Evolutionary conservation across 2,797 vertebrate genomes (phyloP), one percentile per base, ranked within the genome.

Genomic region (Nasua narica): DNA sequence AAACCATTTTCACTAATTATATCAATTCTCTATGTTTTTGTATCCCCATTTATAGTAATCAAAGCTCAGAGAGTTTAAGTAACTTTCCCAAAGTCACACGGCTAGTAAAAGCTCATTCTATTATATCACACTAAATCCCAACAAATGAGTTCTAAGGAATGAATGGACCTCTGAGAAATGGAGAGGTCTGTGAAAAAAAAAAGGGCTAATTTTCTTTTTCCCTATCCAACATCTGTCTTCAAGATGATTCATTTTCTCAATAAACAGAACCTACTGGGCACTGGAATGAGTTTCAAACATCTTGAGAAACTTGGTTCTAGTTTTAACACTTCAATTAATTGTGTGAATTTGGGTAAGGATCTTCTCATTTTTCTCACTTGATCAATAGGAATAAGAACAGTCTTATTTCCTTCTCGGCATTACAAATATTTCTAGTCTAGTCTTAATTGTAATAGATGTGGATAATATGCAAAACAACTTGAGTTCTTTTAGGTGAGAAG

Each of bases 51-150:
- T 96, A 69, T 19, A 95, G 37, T 19, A 78, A 86, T 35, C 29
- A 92, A 97, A 95, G 23, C 23, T 79, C 60, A 78, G 21, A 37
- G 79, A 84, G n/a, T 52, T 91, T 70, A 62, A 90, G 7, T 84
- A 89, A 69, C 18, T 82, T 93, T 40, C 19, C 46, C 43, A 87
- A 40, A 78, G 78, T 81, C 40, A 81, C 7, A 62, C 9, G 72
- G 52, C 6, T 77, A 72, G 18, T 74, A 69, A 79, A 85, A 74
- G 3, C 15, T 32, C 13, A 48, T 67, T 88, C 16, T 25, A 65
- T 65, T 65, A 40, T n/a, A 56, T 85, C 14, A 40, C 21, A 32
- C 9, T 27, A 74, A 95, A 93, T 83, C 7, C 69, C 13, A 85
- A 56, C 50, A 95, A 90, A 35, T 37, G n/a, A 60, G 11, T 72